Evolutionary conservation across 2,888 invertebrate species (phyloP), one percentile per base, ranked within the genome.

Genomic region (Cosmopolites sordidus): DNA sequence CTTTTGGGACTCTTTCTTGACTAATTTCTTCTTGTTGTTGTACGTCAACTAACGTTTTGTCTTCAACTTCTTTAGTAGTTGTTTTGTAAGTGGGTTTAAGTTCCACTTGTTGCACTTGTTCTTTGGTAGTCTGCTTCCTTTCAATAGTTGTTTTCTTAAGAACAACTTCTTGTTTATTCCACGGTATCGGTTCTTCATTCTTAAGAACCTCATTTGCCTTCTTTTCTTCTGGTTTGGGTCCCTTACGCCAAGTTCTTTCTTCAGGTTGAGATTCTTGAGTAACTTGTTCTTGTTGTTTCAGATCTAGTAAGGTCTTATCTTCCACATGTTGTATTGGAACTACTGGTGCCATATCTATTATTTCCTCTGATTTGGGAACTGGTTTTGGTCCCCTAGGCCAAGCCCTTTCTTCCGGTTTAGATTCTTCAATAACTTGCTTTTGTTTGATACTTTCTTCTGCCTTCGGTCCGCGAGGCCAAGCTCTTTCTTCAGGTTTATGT

Each of bases 101-200:
- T 9, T 45, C 60, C 58, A 78, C 75, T 40, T 74, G 72, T 56
- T 79, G 78, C 18, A 76, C 66, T 60, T 81, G 76, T 47, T 75
- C 67, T 57, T 75, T 73, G 60, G 79, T 78, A 59, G 80, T 76
- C 44, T 80, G 78, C 56, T 72, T 72, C 61, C 71, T 73, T 54
- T 75, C 68, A 1, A 56, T 58, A 54, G 64, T 68, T 1, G 75
- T 64, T 59, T 68, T 72, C 67, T 72, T 82, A 11, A 82, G 64
- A 29, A 67, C 71, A 17, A 80, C 73, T 54, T 78, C 76, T 71
- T 86, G 83, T 64, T 86, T 79, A 12, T 80, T 86, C 58, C 58
- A 58, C 9, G 58, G 52, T 39, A 45, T 29, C 2, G 45, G 30
- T 50, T 43, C 27, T 9, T 43, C 30, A 29, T 27, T 16, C 41